Percentiles rank a stretch among this genome's conserved stretches.
Evolutionary conservation across 2,113 vertebrate species (phyloP).

Genomic region (Gnathonemus echidnorhynchus): DNA sequence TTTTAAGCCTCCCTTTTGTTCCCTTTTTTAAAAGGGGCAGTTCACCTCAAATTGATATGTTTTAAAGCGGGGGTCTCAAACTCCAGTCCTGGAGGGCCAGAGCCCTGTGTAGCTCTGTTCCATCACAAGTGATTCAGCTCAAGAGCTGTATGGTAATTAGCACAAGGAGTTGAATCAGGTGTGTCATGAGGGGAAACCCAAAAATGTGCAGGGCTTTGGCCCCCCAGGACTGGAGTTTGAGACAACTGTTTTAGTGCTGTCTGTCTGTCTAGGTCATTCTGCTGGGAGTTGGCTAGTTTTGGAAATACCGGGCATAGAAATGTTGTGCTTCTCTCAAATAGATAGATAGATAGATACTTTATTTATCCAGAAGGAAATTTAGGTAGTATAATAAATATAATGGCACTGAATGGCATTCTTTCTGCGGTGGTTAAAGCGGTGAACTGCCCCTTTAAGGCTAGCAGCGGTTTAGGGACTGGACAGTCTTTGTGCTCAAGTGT

Average conservation of each 20-base stretch:
- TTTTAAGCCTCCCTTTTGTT: not conserved
- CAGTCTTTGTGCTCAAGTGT: not conserved
- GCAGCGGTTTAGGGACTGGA: not conserved
- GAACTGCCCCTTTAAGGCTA: not conserved
- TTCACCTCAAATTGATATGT: not conserved
- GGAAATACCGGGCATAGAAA: not conserved
- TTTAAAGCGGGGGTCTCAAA: too few relatives aligned
- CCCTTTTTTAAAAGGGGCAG: not conserved
- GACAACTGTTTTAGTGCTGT: too few relatives aligned
- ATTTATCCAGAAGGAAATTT: too few relatives aligned
- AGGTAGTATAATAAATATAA: not conserved
- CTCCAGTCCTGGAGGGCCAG: too few relatives aligned
- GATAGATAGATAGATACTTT: too few relatives aligned
- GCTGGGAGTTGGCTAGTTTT: not conserved
- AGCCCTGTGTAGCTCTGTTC: too few relatives aligned
- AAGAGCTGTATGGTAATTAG: too few relatives aligned
- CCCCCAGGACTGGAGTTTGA: too few relatives aligned
- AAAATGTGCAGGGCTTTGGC: too few relatives aligned
- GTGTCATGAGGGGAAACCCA: too few relatives aligned
- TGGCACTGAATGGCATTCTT: not conserved
- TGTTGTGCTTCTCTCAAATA: not conserved
- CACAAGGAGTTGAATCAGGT: too few relatives aligned
- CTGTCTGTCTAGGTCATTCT: not conserved
- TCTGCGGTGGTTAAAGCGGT: not conserved
- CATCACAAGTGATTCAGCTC: too few relatives aligned